Conservation (phyloP, 2,888 invertebrate species). For the Vesta saturnalis region DNA sequence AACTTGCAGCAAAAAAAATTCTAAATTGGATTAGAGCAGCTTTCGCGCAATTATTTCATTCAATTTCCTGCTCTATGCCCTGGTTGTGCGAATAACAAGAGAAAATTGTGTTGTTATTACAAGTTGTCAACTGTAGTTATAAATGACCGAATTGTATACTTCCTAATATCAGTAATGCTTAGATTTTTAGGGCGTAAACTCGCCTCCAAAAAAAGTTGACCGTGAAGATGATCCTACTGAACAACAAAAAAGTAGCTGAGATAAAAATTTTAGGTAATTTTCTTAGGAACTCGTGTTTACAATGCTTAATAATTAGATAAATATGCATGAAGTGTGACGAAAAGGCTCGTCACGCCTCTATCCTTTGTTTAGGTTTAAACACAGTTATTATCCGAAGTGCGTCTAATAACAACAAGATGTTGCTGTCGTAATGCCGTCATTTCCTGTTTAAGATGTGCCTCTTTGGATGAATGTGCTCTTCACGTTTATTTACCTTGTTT, state of each 20-base stretch:
- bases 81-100: constrained; percentile 22
- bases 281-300: constrained; percentile 23
- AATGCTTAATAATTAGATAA: constrained; percentile 32
- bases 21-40: neutral
- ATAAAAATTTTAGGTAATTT: constrained; percentile 27
- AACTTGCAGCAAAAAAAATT: neutral
- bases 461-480: constrained; percentile 24
- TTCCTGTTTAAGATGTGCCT: constrained; percentile 39
- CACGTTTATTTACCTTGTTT: constrained; percentile 29
- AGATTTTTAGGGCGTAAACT: constrained; percentile 14
- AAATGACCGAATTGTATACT: constrained; percentile 11
- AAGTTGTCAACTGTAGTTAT: constrained; percentile 11
- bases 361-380: constrained; percentile 44
- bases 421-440: constrained; percentile 37
- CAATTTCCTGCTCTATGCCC: constrained; percentile 26
- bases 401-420: constrained; percentile 41
- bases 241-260: constrained; percentile 13
- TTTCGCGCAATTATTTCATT: constrained; percentile 1
- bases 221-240: constrained; percentile 9
- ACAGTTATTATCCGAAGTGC: constrained; percentile 39
- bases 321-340: constrained; percentile 36
- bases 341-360: constrained; percentile 42
- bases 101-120: constrained; percentile 23
- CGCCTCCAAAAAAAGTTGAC: neutral
- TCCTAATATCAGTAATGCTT: constrained; percentile 6